Base-by-base conservation (phyloP, 2,888 invertebrate species). In the Sinentomon sp. region DNA sequence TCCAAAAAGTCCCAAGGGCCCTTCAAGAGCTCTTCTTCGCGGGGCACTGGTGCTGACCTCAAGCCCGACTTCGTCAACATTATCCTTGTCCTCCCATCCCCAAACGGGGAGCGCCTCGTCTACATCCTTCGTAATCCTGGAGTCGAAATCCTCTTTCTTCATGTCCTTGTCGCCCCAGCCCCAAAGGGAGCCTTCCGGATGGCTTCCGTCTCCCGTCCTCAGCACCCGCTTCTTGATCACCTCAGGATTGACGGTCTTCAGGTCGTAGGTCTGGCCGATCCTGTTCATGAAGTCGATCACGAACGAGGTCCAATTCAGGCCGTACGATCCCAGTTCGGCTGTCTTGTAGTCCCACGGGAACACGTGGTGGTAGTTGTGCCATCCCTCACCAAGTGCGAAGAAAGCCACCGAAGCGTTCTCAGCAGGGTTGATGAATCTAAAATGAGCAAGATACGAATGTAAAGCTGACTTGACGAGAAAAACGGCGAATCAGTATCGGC, bases 351-450 rank as follows among this genome's bases (percentile, higher is more conserved):
- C 59, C 40, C 51, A 52, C 6, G 59, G 59, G 43, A 59, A 59
- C 6, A 52, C 52, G 40, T 59, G 59, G 40, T 60, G 59, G 44
- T 56, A 60, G 43, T 60, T 60, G 44, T 60, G 60, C 49, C 55
- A 60, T n/a, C 59, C 59, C 41, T 51, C 51, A 9, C 51, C 50
- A 21, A 47, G 42, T 10, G 47, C 45, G 38, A 45, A 42, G 36
- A 40, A 43, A 14, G 43, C 37, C 1, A 43, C 43, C 16, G 34
- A 19, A 22, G 24, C 40, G 32, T 44, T 44, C 36, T 44, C 44
- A 3, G 43, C 34, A 14, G 44, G 43, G 23, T 41, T 41, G 28
- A 43, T 43, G 5, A 36, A 38, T 14, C 43, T 43, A 17, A 10
- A 28, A 18, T 30, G 17, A 18, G 3, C n/a, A n/a, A n/a, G n/a